Base-by-base conservation (phyloP, 2,797 vertebrate species). In the Leptoclinus maculatus region DNA sequence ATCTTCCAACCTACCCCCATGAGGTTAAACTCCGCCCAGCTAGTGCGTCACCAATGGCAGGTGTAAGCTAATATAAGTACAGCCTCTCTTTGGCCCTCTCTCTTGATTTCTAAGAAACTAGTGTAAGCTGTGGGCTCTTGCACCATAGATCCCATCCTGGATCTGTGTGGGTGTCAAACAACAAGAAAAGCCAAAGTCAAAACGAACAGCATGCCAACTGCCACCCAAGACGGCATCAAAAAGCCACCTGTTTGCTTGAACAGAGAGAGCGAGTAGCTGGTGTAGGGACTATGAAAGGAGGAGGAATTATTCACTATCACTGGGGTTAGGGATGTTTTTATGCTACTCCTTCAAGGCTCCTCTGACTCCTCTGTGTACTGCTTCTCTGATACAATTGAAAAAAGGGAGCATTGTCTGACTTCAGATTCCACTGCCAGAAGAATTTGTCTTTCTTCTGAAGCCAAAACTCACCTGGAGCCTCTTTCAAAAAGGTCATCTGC, bases 81-180 rank as follows among this genome's bases (percentile, higher is more conserved):
- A 54, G 11, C 23, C 57, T 71, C 7, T 69, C 38, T 74, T 17
- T 68, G 51, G 36, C 51, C 58, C 39, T 23, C 60, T 58, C 27
- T 74, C 14, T 41, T 47, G 19, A 67, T 78, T 67, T 75, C 58
- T 58, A 56, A 56, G 63, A 84, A 69, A 76, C 57, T 43, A 60
- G 49, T 60, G 53, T 71, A 32, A 1, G 16, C 65, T 69, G n/a
- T 36, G 47, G 63, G 66, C 67, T 71, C 49, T 66, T 8, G 10
- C 41, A 34, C 56, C 64, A 58, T 34, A 76, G 51, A 71, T 32
- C 76, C 32, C 25, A 54, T 49, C 23, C 27, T 81, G 66, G 53
- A 82, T 74, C 49, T 65, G 79, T 64, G 67, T 81, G 58, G 60
- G 39, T 51, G 54, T 72, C n/a, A 57, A 27, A 72, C 43, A 47